Conservation (phyloP, 2,888 invertebrate species). For the Punctoribates punctum region DNA sequence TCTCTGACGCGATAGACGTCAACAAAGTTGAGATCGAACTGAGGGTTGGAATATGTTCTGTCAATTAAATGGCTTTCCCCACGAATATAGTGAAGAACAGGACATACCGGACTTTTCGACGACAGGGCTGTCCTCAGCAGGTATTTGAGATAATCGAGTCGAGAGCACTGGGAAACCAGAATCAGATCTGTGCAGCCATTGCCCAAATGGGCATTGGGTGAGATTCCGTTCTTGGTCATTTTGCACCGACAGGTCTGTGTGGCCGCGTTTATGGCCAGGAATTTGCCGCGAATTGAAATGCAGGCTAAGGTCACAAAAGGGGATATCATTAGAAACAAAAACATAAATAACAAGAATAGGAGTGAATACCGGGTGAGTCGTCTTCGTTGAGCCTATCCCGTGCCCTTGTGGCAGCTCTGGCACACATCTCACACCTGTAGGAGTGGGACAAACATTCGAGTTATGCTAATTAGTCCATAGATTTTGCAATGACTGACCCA, state of each 20-base stretch:
- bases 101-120: slow-evolving; percentile 63
- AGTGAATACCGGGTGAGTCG: slow-evolving; percentile 40
- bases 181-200: slow-evolving; percentile 75
- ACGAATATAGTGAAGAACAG: slow-evolving; percentile 41
- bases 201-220: slow-evolving; percentile 72
- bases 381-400: slow-evolving; percentile 37
- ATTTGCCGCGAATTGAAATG: slow-evolving; percentile 65
- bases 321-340: background rate
- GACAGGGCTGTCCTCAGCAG: slow-evolving; percentile 63
- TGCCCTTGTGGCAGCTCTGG: slow-evolving; percentile 36
- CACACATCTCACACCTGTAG: slow-evolving; percentile 38
- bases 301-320: slow-evolving; percentile 50
- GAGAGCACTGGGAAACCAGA: slow-evolving; percentile 67
- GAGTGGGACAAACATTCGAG: background rate
- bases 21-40: slow-evolving; percentile 70
- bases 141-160: slow-evolving; percentile 67
- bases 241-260: slow-evolving; percentile 69
- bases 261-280: slow-evolving; percentile 71
- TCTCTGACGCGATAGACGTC: slow-evolving; percentile 69
- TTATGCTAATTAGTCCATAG: slow-evolving; percentile 12
- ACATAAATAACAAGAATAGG: background rate
- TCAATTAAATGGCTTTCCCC: background rate
- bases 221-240: slow-evolving; percentile 70
- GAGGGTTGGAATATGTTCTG: slow-evolving; percentile 44
- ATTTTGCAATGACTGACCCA: slow-evolving; percentile 29